phyloP scores from a whole-genome alignment of 2,888 invertebrate genomes.

The Megalurothrips usitatus region DNA sequence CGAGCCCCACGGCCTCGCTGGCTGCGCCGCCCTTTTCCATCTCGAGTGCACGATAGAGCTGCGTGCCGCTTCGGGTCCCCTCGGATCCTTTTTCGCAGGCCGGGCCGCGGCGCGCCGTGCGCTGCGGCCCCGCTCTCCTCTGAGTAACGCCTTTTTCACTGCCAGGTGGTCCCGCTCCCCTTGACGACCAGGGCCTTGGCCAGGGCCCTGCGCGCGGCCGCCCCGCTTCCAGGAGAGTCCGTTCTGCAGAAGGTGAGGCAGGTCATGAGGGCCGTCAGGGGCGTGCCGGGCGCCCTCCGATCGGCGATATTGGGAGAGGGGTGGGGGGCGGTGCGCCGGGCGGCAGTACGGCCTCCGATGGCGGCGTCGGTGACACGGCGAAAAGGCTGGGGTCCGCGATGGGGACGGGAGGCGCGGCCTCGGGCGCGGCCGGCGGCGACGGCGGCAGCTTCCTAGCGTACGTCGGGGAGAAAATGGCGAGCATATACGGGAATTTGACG shows the following conservation, averaged over 20 bases:
- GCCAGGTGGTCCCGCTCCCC: too few relatives aligned
- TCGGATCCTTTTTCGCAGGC: too few relatives aligned
- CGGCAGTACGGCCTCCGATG: neutral
- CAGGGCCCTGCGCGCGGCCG: neutral
- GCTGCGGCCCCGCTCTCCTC: too few relatives aligned
- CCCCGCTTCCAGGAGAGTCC: neutral
- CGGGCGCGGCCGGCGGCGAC: too few relatives aligned
- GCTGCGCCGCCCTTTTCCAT: too few relatives aligned
- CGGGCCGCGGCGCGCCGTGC: too few relatives aligned
- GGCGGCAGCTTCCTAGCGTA: neutral
- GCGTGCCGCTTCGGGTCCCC: too few relatives aligned
- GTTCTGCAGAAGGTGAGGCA: constrained; percentile 12
- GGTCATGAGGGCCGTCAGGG: neutral
- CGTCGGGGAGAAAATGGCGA: neutral
- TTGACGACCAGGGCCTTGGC: too few relatives aligned
- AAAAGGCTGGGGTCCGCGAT: neutral
- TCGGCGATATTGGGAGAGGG: neutral
- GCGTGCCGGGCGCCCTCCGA: neutral
- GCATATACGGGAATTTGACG: neutral
- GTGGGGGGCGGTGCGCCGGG: neutral
- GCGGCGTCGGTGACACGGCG: neutral
- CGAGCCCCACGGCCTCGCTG: too few relatives aligned
- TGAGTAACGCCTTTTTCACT: too few relatives aligned
- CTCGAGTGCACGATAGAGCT: too few relatives aligned
- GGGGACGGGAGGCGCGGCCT: neutral